These are phyloP conservation scores for Cheiracanthium punctorium DNA, from an alignment of 2,888 invertebrate species.

Conservation along the genomic window DNA sequence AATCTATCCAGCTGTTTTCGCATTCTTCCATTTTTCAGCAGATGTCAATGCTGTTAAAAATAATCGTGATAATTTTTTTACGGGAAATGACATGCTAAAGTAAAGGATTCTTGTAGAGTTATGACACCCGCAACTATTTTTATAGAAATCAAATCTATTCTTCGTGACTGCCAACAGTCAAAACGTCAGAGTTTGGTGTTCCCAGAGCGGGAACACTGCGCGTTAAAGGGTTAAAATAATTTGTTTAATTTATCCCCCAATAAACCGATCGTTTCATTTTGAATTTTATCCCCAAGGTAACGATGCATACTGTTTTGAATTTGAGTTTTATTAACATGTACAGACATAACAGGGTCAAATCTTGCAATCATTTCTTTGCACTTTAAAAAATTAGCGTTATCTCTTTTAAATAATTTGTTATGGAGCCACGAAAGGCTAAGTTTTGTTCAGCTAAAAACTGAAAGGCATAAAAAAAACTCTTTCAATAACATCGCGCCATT, in stretches of 20 bases:
- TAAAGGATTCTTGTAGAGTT: too few relatives aligned
- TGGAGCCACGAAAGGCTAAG: not conserved
- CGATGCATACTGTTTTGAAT: not conserved
- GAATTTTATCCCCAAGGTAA: conserved; percentile 6
- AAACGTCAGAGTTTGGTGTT: too few relatives aligned
- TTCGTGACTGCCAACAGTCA: too few relatives aligned
- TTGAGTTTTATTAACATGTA: not conserved
- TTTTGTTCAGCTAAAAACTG: not conserved
- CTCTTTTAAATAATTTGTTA: not conserved
- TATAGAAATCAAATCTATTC: too few relatives aligned
- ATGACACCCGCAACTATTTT: too few relatives aligned
- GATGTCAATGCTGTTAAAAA: too few relatives aligned
- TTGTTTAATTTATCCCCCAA: not conserved
- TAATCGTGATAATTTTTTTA: too few relatives aligned
- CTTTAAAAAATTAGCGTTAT: not conserved
- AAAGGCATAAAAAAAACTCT: not conserved
- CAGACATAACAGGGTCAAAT: not conserved
- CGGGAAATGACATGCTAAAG: too few relatives aligned
- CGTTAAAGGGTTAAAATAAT: too few relatives aligned
- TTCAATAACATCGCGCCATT: not conserved
- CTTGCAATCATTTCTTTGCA: not conserved
- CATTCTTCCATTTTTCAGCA: too few relatives aligned
- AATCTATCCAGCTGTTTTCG: too few relatives aligned
- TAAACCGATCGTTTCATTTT: not conserved
- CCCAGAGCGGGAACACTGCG: too few relatives aligned